Evolutionary conservation across 2,113 vertebrate genomes (phyloP).

Genomic region (Columbina picui): DNA sequence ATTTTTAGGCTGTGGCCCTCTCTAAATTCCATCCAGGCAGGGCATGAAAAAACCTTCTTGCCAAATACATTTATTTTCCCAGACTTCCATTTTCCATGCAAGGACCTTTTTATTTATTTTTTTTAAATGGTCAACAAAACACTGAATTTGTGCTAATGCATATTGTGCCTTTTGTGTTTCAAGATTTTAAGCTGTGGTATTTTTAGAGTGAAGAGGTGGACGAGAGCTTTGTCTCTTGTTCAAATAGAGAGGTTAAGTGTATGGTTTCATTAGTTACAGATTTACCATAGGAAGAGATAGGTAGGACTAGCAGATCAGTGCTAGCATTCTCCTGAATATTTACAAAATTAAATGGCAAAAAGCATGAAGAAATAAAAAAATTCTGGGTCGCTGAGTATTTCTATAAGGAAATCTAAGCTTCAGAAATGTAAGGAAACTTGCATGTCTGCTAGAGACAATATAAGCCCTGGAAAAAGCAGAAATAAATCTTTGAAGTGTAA

Average conservation of each 20-base stretch:
- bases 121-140: background rate
- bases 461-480: conserved; percentile 31
- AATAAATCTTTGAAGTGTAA: conserved; percentile 53
- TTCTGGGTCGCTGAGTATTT: background rate
- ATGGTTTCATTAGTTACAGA: background rate
- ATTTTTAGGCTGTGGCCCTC: conserved; percentile 21
- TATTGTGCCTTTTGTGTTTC: background rate
- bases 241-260: background rate
- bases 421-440: background rate
- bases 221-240: background rate
- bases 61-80: background rate
- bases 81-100: background rate
- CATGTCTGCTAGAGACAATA: background rate
- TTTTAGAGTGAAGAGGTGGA: conserved; percentile 17
- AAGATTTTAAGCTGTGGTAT: background rate
- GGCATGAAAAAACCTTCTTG: background rate
- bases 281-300: background rate
- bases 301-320: background rate
- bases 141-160: background rate
- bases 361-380: background rate
- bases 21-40: conserved; percentile 7
- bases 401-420: background rate
- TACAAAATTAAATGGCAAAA: background rate
- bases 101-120: background rate
- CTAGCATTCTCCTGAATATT: background rate